Evolutionary conservation across 2,113 vertebrate genomes (phyloP), one percentile per base, ranked within the genome.

Genomic region (Lamprotornis superbus): DNA sequence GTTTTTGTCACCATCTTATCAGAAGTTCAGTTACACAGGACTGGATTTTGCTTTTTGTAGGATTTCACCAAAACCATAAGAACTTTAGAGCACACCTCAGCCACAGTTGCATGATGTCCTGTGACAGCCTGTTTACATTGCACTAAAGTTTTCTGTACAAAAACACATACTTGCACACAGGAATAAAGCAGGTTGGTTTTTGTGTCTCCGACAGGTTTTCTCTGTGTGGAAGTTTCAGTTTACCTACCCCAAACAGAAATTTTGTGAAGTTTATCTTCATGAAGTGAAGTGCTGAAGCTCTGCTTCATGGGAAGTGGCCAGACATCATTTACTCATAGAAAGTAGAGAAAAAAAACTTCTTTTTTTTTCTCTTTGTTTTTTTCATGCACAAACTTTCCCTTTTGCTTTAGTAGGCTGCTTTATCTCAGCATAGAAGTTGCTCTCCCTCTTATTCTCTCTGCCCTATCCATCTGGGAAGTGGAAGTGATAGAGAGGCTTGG

Each of bases 291-390:
- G 13, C 28, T 64, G 31, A 11, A 46, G 9, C 8, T 44, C 39
- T 67, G 19, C 23, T n/a, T 74, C 23, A 23, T 24, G 11, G 15
- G 19, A 44, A 74, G 23, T 13, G 18, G 4, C 15, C 3, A 10
- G 3, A 17, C 2, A 21, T 30, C 0, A 0, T 18, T n/a, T 39
- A 10, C 9, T 46, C 23, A 37, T 20, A 25, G 10, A 28, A 65
- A 24, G 15, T 5, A 44, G 52, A 65, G 14, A 50, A 17, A 2
- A 65, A 65, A 37, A 2, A 1, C 10, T 1, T 7, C 5, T 37
- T 49, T 80, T 50, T 15, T 10, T 11, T 5, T 5, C 6, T 28
- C 10, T 73, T 28, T 65, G 10, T 0, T 59, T 52, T 59, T 59
- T 52, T 13, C 3, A 12, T 9, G 11, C 11, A 40, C 10, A 49